Evolutionary conservation across 2,888 invertebrate genomes (phyloP).

Genomic region (Imbricaverruca yamaguchii): DNA sequence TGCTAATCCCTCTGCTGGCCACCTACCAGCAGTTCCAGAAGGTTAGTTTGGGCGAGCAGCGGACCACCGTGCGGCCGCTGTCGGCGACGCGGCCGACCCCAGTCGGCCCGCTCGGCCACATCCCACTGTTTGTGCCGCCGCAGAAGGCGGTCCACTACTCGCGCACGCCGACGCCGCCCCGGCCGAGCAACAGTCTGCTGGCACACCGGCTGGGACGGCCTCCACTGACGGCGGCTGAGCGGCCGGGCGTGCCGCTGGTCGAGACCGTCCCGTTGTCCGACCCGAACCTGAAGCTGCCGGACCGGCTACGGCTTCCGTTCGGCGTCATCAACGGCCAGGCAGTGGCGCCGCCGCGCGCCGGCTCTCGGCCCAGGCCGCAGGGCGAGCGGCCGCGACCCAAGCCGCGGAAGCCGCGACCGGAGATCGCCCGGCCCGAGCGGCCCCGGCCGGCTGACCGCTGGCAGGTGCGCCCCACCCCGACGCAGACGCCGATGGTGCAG

Average conservation of each 20-base stretch:
- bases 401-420: neutral
- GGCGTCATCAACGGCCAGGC: neutral
- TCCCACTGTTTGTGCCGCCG: slow-evolving; percentile 9
- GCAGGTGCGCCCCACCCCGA: neutral
- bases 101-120: neutral
- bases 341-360: neutral
- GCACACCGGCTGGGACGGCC: neutral
- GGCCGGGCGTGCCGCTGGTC: neutral
- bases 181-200: neutral
- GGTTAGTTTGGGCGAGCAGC: neutral
- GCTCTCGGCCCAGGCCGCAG: neutral
- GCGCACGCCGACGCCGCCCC: neutral
- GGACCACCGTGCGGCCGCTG: neutral
- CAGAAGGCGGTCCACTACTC: neutral
- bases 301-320: neutral
- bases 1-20: slow-evolving; percentile 7
- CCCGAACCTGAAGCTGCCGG: neutral
- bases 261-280: neutral
- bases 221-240: neutral
- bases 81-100: neutral
- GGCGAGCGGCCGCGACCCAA: too few species aligned
- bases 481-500: neutral
- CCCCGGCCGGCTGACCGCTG: neutral
- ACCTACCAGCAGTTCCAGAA: slow-evolving; percentile 1
- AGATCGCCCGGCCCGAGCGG: neutral